Conservation (phyloP, 2,888 invertebrate genomes). For the Epistrophella euchroma region DNA sequence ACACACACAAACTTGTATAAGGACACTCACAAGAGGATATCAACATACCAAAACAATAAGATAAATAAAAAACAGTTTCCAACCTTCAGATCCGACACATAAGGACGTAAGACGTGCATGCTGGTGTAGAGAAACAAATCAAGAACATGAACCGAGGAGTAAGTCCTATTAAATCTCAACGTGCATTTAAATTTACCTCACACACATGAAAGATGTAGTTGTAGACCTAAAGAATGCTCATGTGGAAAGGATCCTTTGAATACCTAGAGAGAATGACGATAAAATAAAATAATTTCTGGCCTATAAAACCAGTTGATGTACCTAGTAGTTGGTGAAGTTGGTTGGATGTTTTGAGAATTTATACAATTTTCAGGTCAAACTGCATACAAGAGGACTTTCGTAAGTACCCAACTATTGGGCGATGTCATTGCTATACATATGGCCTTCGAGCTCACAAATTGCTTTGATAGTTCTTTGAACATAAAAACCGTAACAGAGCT, state of each 20-base stretch:
- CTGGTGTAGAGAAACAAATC: background rate
- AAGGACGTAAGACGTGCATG: background rate
- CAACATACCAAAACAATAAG: conserved; percentile 6
- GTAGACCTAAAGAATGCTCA: conserved; percentile 12
- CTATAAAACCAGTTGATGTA: background rate
- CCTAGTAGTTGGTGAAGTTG: conserved; percentile 1
- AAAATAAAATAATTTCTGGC: conserved; percentile 16
- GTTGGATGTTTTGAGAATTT: conserved; percentile 47
- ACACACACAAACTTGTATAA: conserved; percentile 11
- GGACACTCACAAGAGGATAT: conserved; percentile 26
- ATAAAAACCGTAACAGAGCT: conserved; percentile 19
- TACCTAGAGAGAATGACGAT: background rate
- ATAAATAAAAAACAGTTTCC: background rate
- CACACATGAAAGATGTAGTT: background rate
- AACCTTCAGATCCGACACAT: background rate
- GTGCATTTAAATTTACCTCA: conserved; percentile 32
- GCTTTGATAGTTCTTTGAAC: conserved; percentile 9
- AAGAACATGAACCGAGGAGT: background rate
- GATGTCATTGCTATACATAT: conserved; percentile 8
- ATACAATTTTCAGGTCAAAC: conserved; percentile 48
- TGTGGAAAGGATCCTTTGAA: conserved; percentile 12
- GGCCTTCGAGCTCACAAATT: conserved; percentile 18
- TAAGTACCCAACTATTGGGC: conserved; percentile 1
- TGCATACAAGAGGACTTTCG: conserved; percentile 7
- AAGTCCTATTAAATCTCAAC: conserved; percentile 46